Conservation (phyloP, 2,797 vertebrate genomes). For the Megalops cyprinoides region DNA sequence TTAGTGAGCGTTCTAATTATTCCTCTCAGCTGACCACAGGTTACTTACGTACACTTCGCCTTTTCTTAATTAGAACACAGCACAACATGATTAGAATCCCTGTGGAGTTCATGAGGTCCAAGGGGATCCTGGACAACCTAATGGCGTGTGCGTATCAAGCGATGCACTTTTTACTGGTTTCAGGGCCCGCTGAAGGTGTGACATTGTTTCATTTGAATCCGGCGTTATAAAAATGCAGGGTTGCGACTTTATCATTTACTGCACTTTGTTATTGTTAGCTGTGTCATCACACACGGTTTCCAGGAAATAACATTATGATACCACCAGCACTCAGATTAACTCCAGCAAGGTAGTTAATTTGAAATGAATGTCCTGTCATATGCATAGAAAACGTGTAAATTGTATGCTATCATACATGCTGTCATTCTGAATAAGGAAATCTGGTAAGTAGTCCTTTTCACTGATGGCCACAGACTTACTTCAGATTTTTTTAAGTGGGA, state of each 20-base stretch:
- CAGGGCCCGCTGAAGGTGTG: background rate
- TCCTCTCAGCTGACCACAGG: slow-evolving; percentile 80
- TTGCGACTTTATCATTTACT: background rate
- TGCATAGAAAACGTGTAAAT: background rate
- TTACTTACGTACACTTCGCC: slow-evolving; percentile 80
- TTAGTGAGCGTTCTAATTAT: slow-evolving; percentile 82
- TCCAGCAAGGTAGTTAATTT: background rate
- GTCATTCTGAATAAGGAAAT: background rate
- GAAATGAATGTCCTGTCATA: background rate
- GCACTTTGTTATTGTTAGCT: background rate
- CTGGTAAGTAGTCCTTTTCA: background rate
- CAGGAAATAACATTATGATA: background rate
- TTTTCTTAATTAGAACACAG: slow-evolving; percentile 82
- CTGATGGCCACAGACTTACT: background rate
- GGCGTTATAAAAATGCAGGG: background rate
- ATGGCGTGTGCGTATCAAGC: background rate
- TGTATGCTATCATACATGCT: background rate
- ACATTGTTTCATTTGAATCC: background rate
- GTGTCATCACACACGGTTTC: background rate
- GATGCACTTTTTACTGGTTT: background rate
- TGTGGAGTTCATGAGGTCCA: slow-evolving; percentile 54
- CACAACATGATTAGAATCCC: slow-evolving; percentile 75
- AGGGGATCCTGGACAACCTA: slow-evolving; percentile 56
- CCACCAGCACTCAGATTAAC: background rate
- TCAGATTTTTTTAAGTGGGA: too few species aligned